phyloP scores from a whole-genome alignment of 2,797 vertebrate genomes.

The Odontamblyopus rebecca region DNA sequence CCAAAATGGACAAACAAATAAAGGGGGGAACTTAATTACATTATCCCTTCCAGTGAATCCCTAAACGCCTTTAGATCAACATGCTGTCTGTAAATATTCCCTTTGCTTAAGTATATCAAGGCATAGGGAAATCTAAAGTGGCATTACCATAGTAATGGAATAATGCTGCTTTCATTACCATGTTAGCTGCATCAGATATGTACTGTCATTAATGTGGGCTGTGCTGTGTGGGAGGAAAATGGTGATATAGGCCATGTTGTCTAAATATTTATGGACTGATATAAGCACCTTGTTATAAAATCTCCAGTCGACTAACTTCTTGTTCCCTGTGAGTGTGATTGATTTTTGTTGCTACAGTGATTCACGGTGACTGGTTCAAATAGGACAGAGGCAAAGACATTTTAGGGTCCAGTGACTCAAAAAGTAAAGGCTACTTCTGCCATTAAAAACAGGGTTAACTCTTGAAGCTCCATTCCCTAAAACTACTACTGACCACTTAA shows the following conservation, averaged over 20 bases:
- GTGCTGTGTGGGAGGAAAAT: slow-evolving; percentile 5
- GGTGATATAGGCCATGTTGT: slow-evolving; percentile 9
- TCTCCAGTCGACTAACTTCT: slow-evolving; percentile 18
- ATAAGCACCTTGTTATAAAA: slow-evolving; percentile 20
- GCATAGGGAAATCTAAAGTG: slow-evolving; percentile 46
- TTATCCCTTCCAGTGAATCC: slow-evolving; percentile 17
- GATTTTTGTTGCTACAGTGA: slow-evolving; percentile 38
- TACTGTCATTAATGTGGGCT: slow-evolving; percentile 49
- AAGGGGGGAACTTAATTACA: background rate
- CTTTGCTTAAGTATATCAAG: slow-evolving; percentile 48
- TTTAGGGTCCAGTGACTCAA: slow-evolving; percentile 30
- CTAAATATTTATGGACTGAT: slow-evolving; percentile 38
- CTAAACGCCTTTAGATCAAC: slow-evolving; percentile 35
- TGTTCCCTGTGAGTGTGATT: slow-evolving; percentile 29
- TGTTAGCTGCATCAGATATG: slow-evolving; percentile 58
- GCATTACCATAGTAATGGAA: slow-evolving; percentile 69
- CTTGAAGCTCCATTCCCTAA: background rate
- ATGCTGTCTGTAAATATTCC: slow-evolving; percentile 33
- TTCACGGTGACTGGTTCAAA: slow-evolving; percentile 22
- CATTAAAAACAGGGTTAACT: slow-evolving; percentile 24
- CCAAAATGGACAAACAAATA: background rate
- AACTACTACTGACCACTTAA: background rate
- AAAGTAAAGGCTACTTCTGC: slow-evolving; percentile 27
- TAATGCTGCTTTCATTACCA: slow-evolving; percentile 52
- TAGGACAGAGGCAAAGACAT: slow-evolving; percentile 20